These are phyloP conservation scores for Passerina amoena DNA, from an alignment of 2,113 vertebrate species.

Conservation along the genomic window DNA sequence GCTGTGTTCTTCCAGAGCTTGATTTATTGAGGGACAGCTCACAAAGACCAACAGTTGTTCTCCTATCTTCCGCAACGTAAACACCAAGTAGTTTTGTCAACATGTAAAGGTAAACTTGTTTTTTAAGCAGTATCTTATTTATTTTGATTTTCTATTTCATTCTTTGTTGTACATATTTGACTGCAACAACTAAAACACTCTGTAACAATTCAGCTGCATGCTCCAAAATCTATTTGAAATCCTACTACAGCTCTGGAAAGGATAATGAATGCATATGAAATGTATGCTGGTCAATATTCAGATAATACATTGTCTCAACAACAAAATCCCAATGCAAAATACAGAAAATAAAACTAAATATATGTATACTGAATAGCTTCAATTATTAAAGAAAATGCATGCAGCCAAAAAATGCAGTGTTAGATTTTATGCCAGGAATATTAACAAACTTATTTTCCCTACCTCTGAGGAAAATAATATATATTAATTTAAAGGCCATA, in stretches of 20 bases:
- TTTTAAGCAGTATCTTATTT: not conserved
- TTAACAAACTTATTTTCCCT: constrained; percentile 4
- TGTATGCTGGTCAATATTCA: not conserved
- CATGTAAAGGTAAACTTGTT: not conserved
- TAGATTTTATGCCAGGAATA: constrained; percentile 15
- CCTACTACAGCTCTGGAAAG: not conserved
- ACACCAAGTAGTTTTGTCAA: not conserved
- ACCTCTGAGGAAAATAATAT: constrained; percentile 3
- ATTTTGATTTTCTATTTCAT: not conserved
- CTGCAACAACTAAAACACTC: not conserved
- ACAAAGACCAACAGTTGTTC: not conserved
- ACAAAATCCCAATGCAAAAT: not conserved
- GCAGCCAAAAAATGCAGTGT: not conserved
- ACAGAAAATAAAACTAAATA: not conserved
- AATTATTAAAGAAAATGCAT: not conserved
- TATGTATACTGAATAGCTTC: not conserved
- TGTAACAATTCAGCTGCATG: not conserved
- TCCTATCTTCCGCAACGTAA: not conserved
- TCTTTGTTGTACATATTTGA: not conserved
- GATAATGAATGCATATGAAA: not conserved
- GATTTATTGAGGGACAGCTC: not conserved
- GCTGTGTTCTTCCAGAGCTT: not conserved
- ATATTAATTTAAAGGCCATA: constrained; percentile 30
- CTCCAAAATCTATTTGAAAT: not conserved
- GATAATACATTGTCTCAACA: not conserved